phyloP scores from a whole-genome alignment of 2,113 vertebrate genomes.

The Dryoscopus gambensis region DNA sequence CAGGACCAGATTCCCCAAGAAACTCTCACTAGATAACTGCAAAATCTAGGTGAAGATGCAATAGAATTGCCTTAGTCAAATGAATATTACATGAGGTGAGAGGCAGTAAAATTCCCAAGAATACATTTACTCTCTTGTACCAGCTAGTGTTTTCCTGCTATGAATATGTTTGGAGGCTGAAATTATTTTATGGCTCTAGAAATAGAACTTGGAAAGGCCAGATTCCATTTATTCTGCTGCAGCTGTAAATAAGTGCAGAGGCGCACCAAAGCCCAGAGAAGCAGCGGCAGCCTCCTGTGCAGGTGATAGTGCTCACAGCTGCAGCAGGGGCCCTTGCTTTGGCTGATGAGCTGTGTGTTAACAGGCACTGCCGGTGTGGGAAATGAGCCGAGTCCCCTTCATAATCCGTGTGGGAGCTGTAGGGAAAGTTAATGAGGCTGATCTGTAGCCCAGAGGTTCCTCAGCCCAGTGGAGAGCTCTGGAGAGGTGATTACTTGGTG shows the following conservation, averaged over 20 bases:
- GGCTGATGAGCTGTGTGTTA: background rate
- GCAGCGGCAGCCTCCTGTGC: background rate
- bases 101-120: background rate
- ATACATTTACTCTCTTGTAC: background rate
- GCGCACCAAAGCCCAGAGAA: background rate
- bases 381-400: accelerated
- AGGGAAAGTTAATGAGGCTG: background rate
- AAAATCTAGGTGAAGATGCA: background rate
- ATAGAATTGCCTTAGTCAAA: background rate
- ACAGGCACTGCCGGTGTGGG: accelerated
- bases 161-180: background rate
- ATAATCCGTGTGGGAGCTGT: background rate
- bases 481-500: background rate
- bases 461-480: background rate
- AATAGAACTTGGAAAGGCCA: background rate
- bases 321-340: background rate
- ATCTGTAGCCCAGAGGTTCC: background rate
- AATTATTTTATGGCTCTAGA: background rate
- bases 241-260: background rate
- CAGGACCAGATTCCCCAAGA: background rate
- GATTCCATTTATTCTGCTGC: background rate
- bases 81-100: background rate
- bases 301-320: background rate
- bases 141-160: background rate
- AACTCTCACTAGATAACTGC: background rate